These are phyloP conservation scores for zebrafish (Danio rerio) DNA, from an alignment of 2,113 vertebrate species.

Conservation along the genomic window GRCz12tu NC_133187.1:30823501-30824000, in stretches of 20 bases:
- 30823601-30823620: slow-evolving; percentile 9
- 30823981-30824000: too few relatives aligned
- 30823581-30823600: slow-evolving; percentile 47
- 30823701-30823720: slow-evolving; percentile 49
- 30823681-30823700: slow-evolving; percentile 54
- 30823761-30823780: slow-evolving; percentile 20
- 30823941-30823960: background rate
- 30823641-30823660: slow-evolving; percentile 56
- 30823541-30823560: slow-evolving; percentile 1
- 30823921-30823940: background rate
- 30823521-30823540: too few relatives aligned
- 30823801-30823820: background rate
- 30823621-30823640: slow-evolving; percentile 40
- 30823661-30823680: slow-evolving; percentile 44
- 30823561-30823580: background rate
- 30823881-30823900: background rate
- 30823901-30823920: background rate
- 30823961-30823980: background rate
- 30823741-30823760: slow-evolving; percentile 32
- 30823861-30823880: background rate
- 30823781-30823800: background rate
- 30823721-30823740: slow-evolving; percentile 43
- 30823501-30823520: too few relatives aligned
- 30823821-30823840: slow-evolving; percentile 3
- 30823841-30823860: slow-evolving; percentile 41